Evolutionary conservation across 2,113 vertebrate genomes (phyloP).

Genomic region (Promerops cafer): DNA sequence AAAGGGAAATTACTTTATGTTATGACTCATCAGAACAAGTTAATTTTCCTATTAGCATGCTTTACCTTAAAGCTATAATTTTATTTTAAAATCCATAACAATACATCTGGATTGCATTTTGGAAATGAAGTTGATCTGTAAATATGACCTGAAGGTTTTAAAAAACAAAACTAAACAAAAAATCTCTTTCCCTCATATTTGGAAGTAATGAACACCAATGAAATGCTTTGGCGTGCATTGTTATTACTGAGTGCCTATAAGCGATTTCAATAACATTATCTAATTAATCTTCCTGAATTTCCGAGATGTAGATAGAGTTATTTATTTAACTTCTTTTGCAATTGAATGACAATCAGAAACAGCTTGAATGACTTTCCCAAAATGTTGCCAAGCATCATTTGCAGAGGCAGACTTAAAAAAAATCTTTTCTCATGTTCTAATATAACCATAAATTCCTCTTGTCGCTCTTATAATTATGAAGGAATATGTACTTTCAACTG

Average conservation of each 20-base stretch:
- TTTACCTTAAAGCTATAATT: slow-evolving; percentile 56
- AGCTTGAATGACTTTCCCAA: neutral
- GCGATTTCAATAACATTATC: neutral
- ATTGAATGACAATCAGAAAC: neutral
- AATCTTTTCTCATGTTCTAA: neutral
- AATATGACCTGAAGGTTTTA: slow-evolving; percentile 26
- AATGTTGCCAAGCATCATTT: neutral
- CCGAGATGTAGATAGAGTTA: neutral
- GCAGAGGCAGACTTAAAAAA: neutral
- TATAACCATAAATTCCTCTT: neutral
- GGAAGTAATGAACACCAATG: neutral
- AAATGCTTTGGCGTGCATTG: neutral
- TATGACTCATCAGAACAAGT: slow-evolving; percentile 64
- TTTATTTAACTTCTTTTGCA: slow-evolving; percentile 1
- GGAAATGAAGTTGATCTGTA: slow-evolving; percentile 34
- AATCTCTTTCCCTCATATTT: neutral
- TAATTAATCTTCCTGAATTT: slow-evolving; percentile 24
- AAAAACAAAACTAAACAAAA: neutral
- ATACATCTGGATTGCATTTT: slow-evolving; percentile 61
- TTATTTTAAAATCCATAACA: slow-evolving; percentile 16
- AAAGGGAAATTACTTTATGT: slow-evolving; percentile 60
- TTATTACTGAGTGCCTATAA: neutral
- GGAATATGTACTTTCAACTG: neutral
- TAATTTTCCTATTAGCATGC: slow-evolving; percentile 40
- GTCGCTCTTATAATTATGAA: neutral